A percentile compares a stretch with the other conserved stretches of the same genome.
These are phyloP conservation scores for Pandion haliaetus DNA, from an alignment of 2,113 vertebrate genomes.

Conservation along the genomic window DNA sequence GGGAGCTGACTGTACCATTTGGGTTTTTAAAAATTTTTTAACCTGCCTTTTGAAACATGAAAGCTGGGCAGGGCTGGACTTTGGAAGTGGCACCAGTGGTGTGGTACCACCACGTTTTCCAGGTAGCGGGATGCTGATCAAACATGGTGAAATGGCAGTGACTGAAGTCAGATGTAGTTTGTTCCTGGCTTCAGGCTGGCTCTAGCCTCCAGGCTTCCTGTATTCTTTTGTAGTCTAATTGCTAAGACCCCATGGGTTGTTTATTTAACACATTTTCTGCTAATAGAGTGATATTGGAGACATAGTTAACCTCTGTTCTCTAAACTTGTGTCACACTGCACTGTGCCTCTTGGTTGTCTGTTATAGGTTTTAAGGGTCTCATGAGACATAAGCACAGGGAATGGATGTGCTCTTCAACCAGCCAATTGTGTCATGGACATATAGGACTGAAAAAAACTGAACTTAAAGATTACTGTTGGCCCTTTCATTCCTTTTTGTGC, in stretches of 20 bases:
- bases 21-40: neutral
- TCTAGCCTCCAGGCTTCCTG: neutral
- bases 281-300: neutral
- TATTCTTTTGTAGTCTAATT: neutral
- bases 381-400: neutral
- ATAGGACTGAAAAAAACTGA: neutral
- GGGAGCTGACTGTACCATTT: neutral
- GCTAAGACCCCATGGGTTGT: neutral
- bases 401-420: neutral
- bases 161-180: neutral
- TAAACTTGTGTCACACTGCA: no score
- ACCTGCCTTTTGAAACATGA: neutral
- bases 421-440: neutral
- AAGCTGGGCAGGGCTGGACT: neutral
- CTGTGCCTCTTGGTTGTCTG: neutral
- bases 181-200: neutral
- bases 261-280: neutral
- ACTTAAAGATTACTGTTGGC: neutral
- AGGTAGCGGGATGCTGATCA: neutral
- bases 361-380: neutral
- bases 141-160: rapidly evolving
- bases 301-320: neutral
- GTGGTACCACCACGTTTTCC: rapidly evolving
- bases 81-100: no score
- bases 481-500: neutral